phyloP scores from a whole-genome alignment of 2,113 vertebrate species.

The Sphyrna mokarran region DNA sequence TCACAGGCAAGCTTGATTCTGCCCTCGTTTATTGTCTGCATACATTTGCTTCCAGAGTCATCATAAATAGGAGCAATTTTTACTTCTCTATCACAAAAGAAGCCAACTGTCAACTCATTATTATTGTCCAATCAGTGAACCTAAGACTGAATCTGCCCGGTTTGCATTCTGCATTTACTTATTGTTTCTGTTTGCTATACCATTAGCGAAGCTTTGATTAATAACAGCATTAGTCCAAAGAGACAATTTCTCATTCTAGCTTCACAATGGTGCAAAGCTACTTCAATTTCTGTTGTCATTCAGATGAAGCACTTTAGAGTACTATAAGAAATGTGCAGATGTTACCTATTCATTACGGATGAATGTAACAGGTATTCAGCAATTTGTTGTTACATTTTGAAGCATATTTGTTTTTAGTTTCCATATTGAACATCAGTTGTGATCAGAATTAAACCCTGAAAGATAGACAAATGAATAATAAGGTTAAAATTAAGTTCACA shows the following conservation, averaged over 20 bases:
- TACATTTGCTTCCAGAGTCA: not conserved
- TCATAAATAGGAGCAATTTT: not conserved
- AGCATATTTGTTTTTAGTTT: not conserved
- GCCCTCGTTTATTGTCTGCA: not conserved
- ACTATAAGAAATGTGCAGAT: not conserved
- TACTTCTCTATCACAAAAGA: not conserved
- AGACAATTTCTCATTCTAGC: not conserved
- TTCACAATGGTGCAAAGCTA: not conserved
- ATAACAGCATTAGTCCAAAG: not conserved
- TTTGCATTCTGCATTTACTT: not conserved
- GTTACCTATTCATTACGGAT: not conserved
- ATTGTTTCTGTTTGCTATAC: not conserved
- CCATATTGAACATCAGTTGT: not conserved
- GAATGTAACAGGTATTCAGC: not conserved
- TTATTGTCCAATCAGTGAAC: not conserved
- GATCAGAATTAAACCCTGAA: constrained; percentile 9
- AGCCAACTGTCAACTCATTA: not conserved
- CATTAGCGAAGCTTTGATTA: not conserved
- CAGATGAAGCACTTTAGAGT: not conserved
- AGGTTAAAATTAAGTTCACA: not conserved
- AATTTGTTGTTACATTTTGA: not conserved
- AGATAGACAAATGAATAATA: not conserved
- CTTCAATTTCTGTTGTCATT: not conserved
- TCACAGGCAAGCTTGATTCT: not conserved
- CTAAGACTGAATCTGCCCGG: not conserved